Evolutionary conservation across 2,113 vertebrate genomes (phyloP).

Genomic region (Phaethon lepturus): DNA sequence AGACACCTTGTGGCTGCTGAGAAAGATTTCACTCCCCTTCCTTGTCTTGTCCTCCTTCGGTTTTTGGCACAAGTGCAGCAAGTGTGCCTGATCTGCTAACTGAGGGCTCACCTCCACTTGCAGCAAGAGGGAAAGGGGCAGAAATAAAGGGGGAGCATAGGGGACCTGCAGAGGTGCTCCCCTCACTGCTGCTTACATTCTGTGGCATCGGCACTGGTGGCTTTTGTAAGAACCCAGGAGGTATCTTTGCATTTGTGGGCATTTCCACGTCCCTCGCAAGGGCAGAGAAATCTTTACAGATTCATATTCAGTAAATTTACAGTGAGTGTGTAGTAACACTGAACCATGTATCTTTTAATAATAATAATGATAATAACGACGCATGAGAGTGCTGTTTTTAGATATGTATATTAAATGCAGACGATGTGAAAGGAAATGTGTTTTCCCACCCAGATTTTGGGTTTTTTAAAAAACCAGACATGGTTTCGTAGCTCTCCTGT

Average conservation of each 20-base stretch:
- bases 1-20: not conserved
- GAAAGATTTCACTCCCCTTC: not conserved
- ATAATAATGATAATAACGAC: not conserved
- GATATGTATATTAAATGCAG: not conserved
- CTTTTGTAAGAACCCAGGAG: not conserved
- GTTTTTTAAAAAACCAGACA: not conserved
- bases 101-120: not conserved
- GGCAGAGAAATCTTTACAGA: not conserved
- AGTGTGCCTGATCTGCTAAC: not conserved
- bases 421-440: not conserved
- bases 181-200: not conserved
- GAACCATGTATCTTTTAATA: not conserved
- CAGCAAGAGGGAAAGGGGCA: not conserved
- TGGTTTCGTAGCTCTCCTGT: rapidly evolving
- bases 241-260: not conserved
- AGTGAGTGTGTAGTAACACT: not conserved
- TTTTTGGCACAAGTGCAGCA: not conserved
- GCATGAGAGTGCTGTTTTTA: not conserved
- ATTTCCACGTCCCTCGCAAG: not conserved
- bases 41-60: not conserved
- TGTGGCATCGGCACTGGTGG: not conserved
- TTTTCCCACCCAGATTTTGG: not conserved
- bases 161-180: not conserved
- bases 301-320: not conserved
- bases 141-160: not conserved